Base-by-base conservation (phyloP, 2,888 invertebrate species). In the Oxyteleia sp. region DNA sequence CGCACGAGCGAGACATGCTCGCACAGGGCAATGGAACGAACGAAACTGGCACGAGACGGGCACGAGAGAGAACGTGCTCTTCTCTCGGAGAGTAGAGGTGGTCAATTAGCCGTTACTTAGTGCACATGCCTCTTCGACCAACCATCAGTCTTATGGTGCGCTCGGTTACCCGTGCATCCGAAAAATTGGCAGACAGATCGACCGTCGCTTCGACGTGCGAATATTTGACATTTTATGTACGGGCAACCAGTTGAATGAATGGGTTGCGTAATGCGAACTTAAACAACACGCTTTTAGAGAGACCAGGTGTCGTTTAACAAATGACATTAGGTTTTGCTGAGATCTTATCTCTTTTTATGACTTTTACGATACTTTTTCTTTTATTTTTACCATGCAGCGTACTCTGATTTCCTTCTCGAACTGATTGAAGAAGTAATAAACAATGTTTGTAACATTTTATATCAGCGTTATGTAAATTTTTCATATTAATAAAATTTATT, bases 31-130 rank as follows among this genome's bases (percentile, higher is more conserved):
- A 81, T 74, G 81, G 78, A 80, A 85, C 72, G 78, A 78, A 75
- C 83, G 81, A 69, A 83, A 85, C 85, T 83, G 85, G 85, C 81
- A 81, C 80, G 76, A 85, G 78, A 85, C 76, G 75, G 74, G 16
- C 76, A 76, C 75, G 82, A 76, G 71, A 82, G 76, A 84, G 84
- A 84, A 75, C 74, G 82, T 68, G 79, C 57, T 79, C 76, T 85
- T 75, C 74, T 85, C 75, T 61, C 61, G 5, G 61, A 43, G 53
- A 76, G 82, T 68, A 80, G 91, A 91, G 89, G 90, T 91, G 92
- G 92, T 89, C 92, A 92, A 92, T 93, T 92, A 92, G 92, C 92
- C 92, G 92, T 92, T 92, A 92, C 90, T 90, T 88, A 87, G 81
- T 78, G 85, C 89, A 88, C 88, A 89, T 88, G 88, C 88, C 87